Percentiles rank a stretch among this genome's conserved stretches.
Conservation (phyloP, 2,888 invertebrate genomes). For the Tyria jacobaeae region DNA sequence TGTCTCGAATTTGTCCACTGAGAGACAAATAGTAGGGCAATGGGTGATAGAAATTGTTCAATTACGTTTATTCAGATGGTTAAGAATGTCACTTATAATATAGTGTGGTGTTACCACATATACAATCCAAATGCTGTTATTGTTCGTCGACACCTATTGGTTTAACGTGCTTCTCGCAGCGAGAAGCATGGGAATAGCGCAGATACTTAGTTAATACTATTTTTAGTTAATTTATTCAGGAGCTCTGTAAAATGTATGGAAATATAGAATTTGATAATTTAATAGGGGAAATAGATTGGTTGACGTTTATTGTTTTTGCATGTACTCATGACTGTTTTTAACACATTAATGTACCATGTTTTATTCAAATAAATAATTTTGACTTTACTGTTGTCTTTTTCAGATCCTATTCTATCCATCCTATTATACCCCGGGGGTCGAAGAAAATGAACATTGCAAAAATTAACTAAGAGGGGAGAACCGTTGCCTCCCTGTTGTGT, state of each 20-base stretch:
- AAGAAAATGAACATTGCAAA: too few relatives aligned
- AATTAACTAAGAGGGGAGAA: too few relatives aligned
- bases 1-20: slow-evolving; percentile 57
- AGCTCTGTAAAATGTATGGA: neutral
- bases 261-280: neutral
- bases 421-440: too few relatives aligned
- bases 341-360: too few relatives aligned
- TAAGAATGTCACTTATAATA: slow-evolving; percentile 82
- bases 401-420: too few relatives aligned
- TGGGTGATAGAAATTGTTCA: slow-evolving; percentile 83
- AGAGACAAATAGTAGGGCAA: slow-evolving; percentile 68
- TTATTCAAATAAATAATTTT: too few relatives aligned
- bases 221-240: slow-evolving; percentile 20
- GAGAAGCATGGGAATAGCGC: slow-evolving; percentile 30
- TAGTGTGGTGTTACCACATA: slow-evolving; percentile 73
- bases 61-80: slow-evolving; percentile 83
- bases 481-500: too few relatives aligned
- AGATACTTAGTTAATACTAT: slow-evolving; percentile 26
- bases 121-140: slow-evolving; percentile 38
- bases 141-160: slow-evolving; percentile 35
- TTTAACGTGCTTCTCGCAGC: slow-evolving; percentile 26
- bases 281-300: neutral
- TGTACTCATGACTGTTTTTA: too few relatives aligned
- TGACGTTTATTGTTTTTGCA: too few relatives aligned
- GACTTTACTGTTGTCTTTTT: too few relatives aligned